Percentiles rank a stretch among this genome's conserved stretches.
Evolutionary conservation across 2,113 vertebrate genomes (phyloP).

Genomic region (Cygnus buccinator): DNA sequence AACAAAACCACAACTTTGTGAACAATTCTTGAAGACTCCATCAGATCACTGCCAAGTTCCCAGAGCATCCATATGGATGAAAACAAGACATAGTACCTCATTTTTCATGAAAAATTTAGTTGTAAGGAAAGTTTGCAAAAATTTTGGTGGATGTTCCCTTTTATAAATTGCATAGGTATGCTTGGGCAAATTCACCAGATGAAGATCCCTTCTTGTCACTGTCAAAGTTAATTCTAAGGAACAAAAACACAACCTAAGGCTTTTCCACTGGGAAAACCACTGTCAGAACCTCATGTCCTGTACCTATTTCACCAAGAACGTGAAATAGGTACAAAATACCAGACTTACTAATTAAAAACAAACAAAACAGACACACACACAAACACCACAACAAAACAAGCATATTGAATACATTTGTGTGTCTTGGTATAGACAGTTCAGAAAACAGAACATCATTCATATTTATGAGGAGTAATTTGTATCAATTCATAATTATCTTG

Average conservation of each 20-base stretch:
- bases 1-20: not conserved
- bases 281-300: not conserved
- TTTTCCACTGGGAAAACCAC: not conserved
- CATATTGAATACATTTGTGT: not conserved
- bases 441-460: constrained; percentile 40
- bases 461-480: constrained; percentile 58
- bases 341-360: not conserved
- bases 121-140: fast-evolving
- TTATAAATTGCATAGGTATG: not conserved
- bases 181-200: not conserved
- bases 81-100: not conserved
- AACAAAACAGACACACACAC: not conserved
- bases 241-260: not conserved
- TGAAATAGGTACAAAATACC: not conserved
- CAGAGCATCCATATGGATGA: not conserved
- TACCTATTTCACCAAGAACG: not conserved
- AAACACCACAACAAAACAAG: not conserved
- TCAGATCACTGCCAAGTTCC: not conserved
- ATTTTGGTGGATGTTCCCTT: not conserved
- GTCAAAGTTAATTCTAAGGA: not conserved
- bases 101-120: fast-evolving
- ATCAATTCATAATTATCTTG: constrained; percentile 50
- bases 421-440: not conserved
- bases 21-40: not conserved
- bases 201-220: not conserved